These are phyloP conservation scores for Limnothrissa miodon DNA, from an alignment of 2,113 vertebrate genomes.

Conservation along the genomic window DNA sequence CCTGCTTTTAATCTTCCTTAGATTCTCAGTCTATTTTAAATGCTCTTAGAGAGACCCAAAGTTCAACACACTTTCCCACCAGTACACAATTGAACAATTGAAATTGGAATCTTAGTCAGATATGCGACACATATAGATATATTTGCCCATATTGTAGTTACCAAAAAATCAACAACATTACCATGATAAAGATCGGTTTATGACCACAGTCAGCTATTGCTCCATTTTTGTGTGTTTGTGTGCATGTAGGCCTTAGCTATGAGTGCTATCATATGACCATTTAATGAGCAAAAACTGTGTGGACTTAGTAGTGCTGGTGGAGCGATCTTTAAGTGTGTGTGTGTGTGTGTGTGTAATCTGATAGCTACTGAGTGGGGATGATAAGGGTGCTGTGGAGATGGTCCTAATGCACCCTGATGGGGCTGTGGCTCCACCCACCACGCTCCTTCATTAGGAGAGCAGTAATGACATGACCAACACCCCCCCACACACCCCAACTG, in stretches of 20 bases:
- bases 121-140: not conserved
- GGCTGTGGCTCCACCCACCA: constrained; percentile 55
- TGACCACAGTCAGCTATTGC: not conserved
- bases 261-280: constrained; percentile 10
- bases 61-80: constrained; percentile 21
- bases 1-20: constrained; percentile 61
- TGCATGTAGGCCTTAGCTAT: not conserved
- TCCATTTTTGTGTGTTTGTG: not conserved
- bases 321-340: not conserved
- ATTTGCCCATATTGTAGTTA: too few species aligned
- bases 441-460: constrained; percentile 70
- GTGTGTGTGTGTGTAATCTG: constrained; percentile 53
- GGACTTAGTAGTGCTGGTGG: not conserved
- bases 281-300: constrained; percentile 25
- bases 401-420: constrained; percentile 69
- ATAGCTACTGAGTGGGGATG: constrained; percentile 39
- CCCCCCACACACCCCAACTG: too few species aligned
- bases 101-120: not conserved
- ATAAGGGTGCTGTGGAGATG: constrained; percentile 50
- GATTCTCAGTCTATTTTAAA: constrained; percentile 24
- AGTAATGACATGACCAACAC: too few species aligned
- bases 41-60: not conserved
- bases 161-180: too few species aligned
- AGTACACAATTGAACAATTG: too few species aligned
- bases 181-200: not conserved